phyloP scores from a whole-genome alignment of 2,888 invertebrate genomes.

The Drosophila nr. medialis region DNA sequence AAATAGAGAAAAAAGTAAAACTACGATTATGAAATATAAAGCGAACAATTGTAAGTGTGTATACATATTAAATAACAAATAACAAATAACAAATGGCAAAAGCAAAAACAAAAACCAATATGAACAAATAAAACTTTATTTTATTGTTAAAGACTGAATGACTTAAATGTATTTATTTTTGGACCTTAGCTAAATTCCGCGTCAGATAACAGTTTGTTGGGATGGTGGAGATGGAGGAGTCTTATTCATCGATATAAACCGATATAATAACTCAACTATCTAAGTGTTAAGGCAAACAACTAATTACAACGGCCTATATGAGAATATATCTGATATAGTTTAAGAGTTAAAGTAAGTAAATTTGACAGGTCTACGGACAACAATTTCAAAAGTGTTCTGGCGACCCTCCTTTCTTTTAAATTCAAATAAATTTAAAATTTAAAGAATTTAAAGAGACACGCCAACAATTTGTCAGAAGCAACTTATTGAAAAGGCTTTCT shows the following conservation, averaged over 20 bases:
- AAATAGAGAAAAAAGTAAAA: slow-evolving; percentile 54
- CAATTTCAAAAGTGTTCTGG: background rate
- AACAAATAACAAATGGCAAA: slow-evolving; percentile 42
- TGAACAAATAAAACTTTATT: slow-evolving; percentile 77
- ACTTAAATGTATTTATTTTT: slow-evolving; percentile 19
- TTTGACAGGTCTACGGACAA: background rate
- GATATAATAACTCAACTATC: background rate
- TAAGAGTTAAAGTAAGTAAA: background rate
- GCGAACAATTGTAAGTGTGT: slow-evolving; percentile 69
- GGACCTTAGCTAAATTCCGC: background rate
- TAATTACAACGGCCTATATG: background rate
- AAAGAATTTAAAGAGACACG: background rate
- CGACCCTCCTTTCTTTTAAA: background rate
- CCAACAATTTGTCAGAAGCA: background rate
- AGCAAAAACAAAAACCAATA: slow-evolving; percentile 54
- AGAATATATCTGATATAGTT: background rate
- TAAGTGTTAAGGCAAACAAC: background rate
- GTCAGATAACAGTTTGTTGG: background rate
- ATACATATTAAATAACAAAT: slow-evolving; percentile 50
- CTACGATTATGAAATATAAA: slow-evolving; percentile 10
- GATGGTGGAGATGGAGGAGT: background rate
- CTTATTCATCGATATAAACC: background rate
- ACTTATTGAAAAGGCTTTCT: background rate
- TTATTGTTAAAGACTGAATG: slow-evolving; percentile 84
- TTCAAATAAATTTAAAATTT: no score